Base-by-base conservation (phyloP, 2,888 invertebrate genomes). In the Caenorhabditis macrosperma region DNA sequence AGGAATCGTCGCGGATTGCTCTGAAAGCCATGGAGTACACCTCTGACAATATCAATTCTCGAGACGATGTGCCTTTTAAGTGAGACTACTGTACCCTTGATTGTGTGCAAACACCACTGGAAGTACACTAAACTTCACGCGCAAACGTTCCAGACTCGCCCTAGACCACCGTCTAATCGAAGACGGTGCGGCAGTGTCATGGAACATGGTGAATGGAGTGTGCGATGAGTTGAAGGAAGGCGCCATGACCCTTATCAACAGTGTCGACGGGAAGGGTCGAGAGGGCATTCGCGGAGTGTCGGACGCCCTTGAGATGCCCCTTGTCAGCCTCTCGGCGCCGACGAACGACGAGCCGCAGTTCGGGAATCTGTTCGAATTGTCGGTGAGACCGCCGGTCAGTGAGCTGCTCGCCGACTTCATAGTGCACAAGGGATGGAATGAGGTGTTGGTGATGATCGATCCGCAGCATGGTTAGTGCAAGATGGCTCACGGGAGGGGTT, bases 341-440 rank as follows among this genome's bases (percentile, higher is more conserved):
- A 50, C 82, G 10, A 75, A 66, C 20, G 67, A 75, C 26, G 69
- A 69, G 15, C 76, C 61, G 30, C 81, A 82, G 20, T 71, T 68
- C 35, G 46, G 57, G 3, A 84, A 84, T 52, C 66, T 82, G 44
- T 89, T 90, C 78, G 90, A 90, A 77, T 81, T 90, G 28, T 85
- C 95, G 91, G 94, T 98, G 94, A 93, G 96, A 82, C 97, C 98
- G 44, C 95, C 97, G 92, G 96, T 96, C 92, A 95, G 96, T 91
- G 94, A 94, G 90, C 96, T 97, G 75, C 95, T 98, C 91, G 95
- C 97, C 86, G 97, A 97, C 92, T 95, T 96, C 75, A 95, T 98
- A 89, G 93, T 94, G 83, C 94, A 95, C 92, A 97, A 97, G 91
- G 94, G 94, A 54, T 96, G 96, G 96, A 93, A 94, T 87, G 94